phyloP scores from a whole-genome alignment of 2,888 invertebrate genomes.

The Actias luna region DNA sequence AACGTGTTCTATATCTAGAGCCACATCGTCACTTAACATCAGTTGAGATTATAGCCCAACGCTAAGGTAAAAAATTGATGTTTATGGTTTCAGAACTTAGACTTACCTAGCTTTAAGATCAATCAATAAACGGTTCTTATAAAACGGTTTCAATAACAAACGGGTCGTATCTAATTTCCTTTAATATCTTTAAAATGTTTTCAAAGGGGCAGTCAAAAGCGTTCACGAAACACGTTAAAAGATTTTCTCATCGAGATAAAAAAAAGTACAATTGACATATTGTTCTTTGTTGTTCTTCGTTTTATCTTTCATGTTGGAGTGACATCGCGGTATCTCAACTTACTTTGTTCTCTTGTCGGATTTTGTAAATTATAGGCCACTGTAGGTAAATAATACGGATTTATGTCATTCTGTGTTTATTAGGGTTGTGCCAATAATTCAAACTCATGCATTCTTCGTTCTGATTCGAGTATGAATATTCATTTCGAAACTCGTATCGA shows the following conservation, averaged over 20 bases:
- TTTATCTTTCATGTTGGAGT: constrained; percentile 2
- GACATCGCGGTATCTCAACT: constrained; percentile 4
- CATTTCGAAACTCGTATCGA: too few relatives aligned
- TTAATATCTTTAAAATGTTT: neutral
- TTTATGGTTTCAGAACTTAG: too few relatives aligned
- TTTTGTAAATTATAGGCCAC: neutral
- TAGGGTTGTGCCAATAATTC: too few relatives aligned
- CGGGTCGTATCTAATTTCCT: neutral
- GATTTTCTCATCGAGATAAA: neutral
- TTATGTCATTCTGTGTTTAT: constrained; percentile 1
- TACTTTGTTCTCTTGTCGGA: constrained; percentile 8
- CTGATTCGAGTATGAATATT: too few relatives aligned
- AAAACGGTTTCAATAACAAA: neutral
- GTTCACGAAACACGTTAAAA: constrained; percentile 1
- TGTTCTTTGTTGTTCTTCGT: constrained; percentile 11
- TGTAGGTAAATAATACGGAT: constrained; percentile 1
- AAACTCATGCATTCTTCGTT: too few relatives aligned
- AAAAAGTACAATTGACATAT: constrained; percentile 9
- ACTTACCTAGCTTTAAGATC: neutral
- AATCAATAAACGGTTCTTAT: neutral
- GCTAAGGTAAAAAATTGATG: too few relatives aligned
- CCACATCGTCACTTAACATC: too few relatives aligned
- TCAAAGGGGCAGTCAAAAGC: neutral
- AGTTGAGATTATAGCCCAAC: too few relatives aligned
- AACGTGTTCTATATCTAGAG: too few relatives aligned